Conservation (phyloP, 1,140 invertebrate genomes). For the Procambarus clarkii region DNA sequence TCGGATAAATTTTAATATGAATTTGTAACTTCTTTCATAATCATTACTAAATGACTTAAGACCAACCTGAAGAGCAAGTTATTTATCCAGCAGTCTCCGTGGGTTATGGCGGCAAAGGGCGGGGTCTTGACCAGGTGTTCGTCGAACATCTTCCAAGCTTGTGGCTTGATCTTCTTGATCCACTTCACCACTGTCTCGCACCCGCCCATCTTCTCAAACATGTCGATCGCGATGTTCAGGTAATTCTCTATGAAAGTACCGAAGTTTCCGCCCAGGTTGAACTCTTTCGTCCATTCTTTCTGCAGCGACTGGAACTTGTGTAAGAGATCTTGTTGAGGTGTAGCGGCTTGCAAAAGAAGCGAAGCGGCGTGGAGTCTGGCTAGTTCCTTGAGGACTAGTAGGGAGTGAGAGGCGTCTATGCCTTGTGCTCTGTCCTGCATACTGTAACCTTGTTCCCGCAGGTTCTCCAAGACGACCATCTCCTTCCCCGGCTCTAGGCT, state of each 20-base stretch:
- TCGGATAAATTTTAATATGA: too few species aligned
- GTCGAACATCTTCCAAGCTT: slow-evolving; percentile 1
- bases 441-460: slow-evolving; percentile 20
- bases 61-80: slow-evolving; percentile 46
- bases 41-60: too few species aligned
- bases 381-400: slow-evolving; percentile 27
- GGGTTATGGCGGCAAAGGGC: slow-evolving; percentile 29
- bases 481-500: slow-evolving; percentile 5
- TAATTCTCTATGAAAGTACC: slow-evolving; percentile 2
- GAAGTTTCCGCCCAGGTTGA: slow-evolving; percentile 35
- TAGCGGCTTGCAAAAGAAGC: background rate
- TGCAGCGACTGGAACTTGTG: slow-evolving; percentile 20
- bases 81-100: slow-evolving; percentile 46
- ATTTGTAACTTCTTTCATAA: too few species aligned
- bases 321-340: background rate
- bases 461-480: slow-evolving; percentile 34
- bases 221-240: background rate
- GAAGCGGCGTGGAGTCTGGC: slow-evolving; percentile 44
- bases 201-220: slow-evolving; percentile 53
- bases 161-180: slow-evolving; percentile 37
- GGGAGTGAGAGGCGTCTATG: slow-evolving; percentile 26
- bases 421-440: slow-evolving; percentile 10
- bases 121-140: slow-evolving; percentile 16
- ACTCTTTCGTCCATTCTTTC: slow-evolving; percentile 48
- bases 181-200: slow-evolving; percentile 28